These are phyloP conservation scores for Drosophila multiciliata DNA, from an alignment of 2,888 invertebrate genomes.

Conservation along the genomic window DNA sequence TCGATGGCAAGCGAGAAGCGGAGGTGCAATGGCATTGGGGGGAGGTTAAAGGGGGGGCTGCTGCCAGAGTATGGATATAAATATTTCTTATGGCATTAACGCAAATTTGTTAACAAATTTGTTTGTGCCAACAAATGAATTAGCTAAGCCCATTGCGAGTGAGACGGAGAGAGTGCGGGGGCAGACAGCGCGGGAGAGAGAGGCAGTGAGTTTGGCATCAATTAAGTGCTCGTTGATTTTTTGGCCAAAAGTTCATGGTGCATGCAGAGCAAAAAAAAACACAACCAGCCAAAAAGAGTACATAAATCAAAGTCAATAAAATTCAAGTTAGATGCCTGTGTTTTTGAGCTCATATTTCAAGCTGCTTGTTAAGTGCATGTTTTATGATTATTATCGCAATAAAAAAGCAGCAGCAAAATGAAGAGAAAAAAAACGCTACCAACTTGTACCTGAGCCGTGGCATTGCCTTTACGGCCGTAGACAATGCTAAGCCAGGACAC, in stretches of 20 bases:
- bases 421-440: constrained; percentile 27
- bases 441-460: constrained; percentile 27
- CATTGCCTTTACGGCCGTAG: constrained; percentile 29
- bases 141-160: constrained; percentile 50
- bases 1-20: constrained; percentile 2
- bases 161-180: constrained; percentile 7
- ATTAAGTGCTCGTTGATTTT: constrained; percentile 68
- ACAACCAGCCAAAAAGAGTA: constrained; percentile 15
- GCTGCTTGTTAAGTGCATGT: constrained; percentile 82
- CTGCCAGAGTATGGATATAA: constrained; percentile 47
- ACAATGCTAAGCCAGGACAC: background rate
- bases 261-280: background rate
- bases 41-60: background rate
- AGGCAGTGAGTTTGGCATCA: constrained; percentile 48
- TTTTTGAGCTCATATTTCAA: constrained; percentile 73
- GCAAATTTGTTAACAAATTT: constrained; percentile 81
- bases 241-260: constrained; percentile 16
- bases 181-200: background rate
- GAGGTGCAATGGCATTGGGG: background rate
- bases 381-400: constrained; percentile 81
- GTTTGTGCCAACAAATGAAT: constrained; percentile 80
- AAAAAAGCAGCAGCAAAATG: constrained; percentile 51
- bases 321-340: constrained; percentile 68
- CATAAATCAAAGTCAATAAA: constrained; percentile 75
- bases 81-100: constrained; percentile 75